phyloP scores from a whole-genome alignment of 2,888 invertebrate species.

The Trypoxylon attenuatum region DNA sequence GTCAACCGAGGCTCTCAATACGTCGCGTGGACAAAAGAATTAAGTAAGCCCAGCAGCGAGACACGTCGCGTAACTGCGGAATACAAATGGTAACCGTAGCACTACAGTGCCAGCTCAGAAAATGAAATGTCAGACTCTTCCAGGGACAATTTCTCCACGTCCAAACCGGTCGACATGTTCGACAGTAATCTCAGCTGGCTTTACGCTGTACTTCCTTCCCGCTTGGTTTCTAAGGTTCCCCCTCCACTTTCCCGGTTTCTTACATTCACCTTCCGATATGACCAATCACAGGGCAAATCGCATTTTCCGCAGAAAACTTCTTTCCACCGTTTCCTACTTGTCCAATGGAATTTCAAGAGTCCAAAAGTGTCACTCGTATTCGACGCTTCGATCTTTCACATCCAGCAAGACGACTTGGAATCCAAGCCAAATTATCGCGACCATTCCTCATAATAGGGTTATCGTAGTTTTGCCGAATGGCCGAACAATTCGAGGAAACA shows the following conservation, averaged over 20 bases:
- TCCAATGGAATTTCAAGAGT: conserved; percentile 10
- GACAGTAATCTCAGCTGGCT: conserved; percentile 53
- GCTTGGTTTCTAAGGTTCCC: not conserved
- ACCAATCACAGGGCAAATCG: conserved; percentile 45
- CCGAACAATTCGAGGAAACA: no score
- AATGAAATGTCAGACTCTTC: conserved; percentile 52
- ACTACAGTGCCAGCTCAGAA: conserved; percentile 35
- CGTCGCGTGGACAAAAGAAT: conserved; percentile 1
- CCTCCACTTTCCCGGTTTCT: not conserved
- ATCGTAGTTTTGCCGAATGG: no score
- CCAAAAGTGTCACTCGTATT: not conserved
- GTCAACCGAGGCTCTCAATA: not conserved
- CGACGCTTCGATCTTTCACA: not conserved
- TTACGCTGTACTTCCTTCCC: conserved; percentile 24
- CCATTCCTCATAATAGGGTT: no score
- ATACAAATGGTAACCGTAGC: conserved; percentile 34
- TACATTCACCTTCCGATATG: conserved; percentile 25
- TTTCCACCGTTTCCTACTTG: conserved; percentile 28
- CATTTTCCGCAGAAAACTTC: conserved; percentile 32
- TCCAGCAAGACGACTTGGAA: no score
- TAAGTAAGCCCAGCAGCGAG: conserved; percentile 22
- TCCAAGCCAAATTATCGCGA: no score
- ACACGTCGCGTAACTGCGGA: conserved; percentile 14
- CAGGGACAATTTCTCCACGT: conserved; percentile 52
- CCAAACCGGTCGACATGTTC: conserved; percentile 50